Base-by-base conservation (phyloP, 35 echinoderm and acorn worm genomes). In the Acanthaster planci region DNA sequence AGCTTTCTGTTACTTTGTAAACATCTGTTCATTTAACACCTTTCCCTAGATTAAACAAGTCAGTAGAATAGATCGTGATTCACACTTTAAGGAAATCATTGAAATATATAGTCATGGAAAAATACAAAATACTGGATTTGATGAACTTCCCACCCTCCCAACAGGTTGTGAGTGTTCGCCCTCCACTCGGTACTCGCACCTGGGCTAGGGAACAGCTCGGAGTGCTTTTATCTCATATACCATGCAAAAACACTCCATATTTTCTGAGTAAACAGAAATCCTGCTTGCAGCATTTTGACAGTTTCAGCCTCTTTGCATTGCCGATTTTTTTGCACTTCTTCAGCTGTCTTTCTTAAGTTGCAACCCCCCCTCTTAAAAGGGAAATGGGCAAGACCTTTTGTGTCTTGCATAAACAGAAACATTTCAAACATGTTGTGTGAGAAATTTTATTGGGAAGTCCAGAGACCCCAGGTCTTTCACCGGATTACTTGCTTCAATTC, bases 261-360 rank as follows among this genome's bases (percentile, higher is more conserved):
- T 72, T 31, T 72, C 30, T 72, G 64, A 72, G 64, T 72, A 72
- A 72, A 72, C 64, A 72, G 23, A 3, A 4, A 47, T 7, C 64
- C 26, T 14, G 64, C 64, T 34, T 27, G 64, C 64, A 72, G 64
- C 64, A 72, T 72, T 72, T 72, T 72, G 64, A 72, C 64, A 72
- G 64, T 36, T 72, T 72, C 64, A 72, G 64, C 64, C 64, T 72
- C 14, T 26, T 34, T 34, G 64, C 64, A 27, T 72, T 72, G 34
- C 26, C 30, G 64, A 72, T 72, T 72, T 47, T 72, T 19, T 72
- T 26, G 30, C 64, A 72, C 22, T 72, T 72, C 64, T 36, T 72
- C 64, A 72, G 64, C 64, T 72, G 64, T 72, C 30, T 72, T 72
- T 34, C 26, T 10, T 14, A 26, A 26, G 64, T 72, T 72, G 34